Evolutionary conservation across 1,140 invertebrate genomes (phyloP).

Genomic region (Lasioglossum baleicum): DNA sequence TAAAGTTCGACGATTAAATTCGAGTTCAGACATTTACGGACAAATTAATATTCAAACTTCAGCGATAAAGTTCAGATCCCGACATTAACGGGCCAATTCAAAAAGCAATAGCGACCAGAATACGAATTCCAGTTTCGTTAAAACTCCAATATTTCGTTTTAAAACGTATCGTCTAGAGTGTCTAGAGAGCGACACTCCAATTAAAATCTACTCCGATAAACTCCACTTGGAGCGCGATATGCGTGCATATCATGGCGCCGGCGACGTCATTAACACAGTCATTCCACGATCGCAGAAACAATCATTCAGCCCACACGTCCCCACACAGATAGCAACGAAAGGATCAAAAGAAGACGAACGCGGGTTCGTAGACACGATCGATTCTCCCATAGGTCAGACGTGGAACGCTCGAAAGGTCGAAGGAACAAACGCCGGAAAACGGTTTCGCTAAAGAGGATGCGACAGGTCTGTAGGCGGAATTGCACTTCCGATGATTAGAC

Average conservation of each 20-base stretch:
- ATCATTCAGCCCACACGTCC: neutral
- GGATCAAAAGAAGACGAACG: neutral
- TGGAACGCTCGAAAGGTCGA: slow-evolving; percentile 38
- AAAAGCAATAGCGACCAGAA: neutral
- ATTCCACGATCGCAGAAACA: neutral
- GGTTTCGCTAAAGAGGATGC: slow-evolving; percentile 25
- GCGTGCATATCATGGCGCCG: neutral
- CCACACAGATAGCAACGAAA: neutral
- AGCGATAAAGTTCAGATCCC: too few relatives aligned
- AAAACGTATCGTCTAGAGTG: neutral
- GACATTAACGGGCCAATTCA: neutral
- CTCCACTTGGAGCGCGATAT: neutral
- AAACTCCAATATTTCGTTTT: neutral
- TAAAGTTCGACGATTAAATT: too few relatives aligned
- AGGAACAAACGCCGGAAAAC: slow-evolving; percentile 17
- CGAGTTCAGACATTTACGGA: too few relatives aligned
- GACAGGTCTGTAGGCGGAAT: slow-evolving; percentile 14
- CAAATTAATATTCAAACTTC: too few relatives aligned
- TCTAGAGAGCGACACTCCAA: neutral
- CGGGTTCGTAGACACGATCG: neutral
- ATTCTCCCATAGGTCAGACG: neutral
- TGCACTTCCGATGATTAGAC: slow-evolving; percentile 12
- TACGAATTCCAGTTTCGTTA: too few relatives aligned
- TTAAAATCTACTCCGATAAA: neutral
- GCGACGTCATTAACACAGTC: neutral